Percentiles rank a stretch among this genome's conserved stretches.
Evolutionary conservation across 2,888 invertebrate genomes (phyloP).

Genomic region (Amblyjoppa proteus): DNA sequence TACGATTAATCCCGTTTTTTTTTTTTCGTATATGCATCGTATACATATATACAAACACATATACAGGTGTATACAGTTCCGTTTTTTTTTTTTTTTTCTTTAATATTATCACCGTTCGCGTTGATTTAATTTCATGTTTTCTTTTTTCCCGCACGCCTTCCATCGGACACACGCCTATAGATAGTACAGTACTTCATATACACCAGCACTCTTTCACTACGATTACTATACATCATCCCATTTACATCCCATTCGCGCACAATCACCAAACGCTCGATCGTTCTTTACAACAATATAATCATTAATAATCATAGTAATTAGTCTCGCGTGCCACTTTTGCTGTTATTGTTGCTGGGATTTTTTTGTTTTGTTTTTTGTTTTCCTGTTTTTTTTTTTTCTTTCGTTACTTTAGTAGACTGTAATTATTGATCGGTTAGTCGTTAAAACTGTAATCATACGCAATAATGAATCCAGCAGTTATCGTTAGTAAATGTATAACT

Average conservation of each 20-base stretch:
- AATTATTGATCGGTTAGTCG: conserved; percentile 58
- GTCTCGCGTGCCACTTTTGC: conserved; percentile 51
- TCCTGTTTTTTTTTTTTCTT: conserved; percentile 31
- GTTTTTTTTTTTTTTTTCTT: conserved; percentile 31
- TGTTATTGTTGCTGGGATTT: conserved; percentile 26
- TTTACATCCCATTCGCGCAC: conserved; percentile 41
- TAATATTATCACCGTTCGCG: conserved; percentile 53
- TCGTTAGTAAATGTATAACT: conserved; percentile 55
- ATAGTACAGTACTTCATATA: conserved; percentile 24
- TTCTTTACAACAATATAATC: conserved; percentile 55
- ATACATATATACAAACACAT: conserved; percentile 67
- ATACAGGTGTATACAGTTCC: conserved; percentile 53
- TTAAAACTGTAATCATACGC: conserved; percentile 46
- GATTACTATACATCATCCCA: conserved; percentile 23
- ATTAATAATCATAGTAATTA: conserved; percentile 61
- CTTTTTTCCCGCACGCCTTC: conserved; percentile 40
- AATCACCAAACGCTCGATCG: conserved; percentile 52
- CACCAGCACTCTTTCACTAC: conserved; percentile 39
- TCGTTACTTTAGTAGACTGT: conserved; percentile 49
- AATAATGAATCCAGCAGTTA: conserved; percentile 57
- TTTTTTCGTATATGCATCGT: conserved; percentile 50
- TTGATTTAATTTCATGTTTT: conserved; percentile 45
- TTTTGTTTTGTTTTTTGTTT: conserved; percentile 2
- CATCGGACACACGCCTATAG: conserved; percentile 40
- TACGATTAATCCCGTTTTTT: conserved; percentile 51